These are phyloP conservation scores for Sebastes nivosus DNA, from an alignment of 2,797 vertebrate species.

Conservation along the genomic window DNA sequence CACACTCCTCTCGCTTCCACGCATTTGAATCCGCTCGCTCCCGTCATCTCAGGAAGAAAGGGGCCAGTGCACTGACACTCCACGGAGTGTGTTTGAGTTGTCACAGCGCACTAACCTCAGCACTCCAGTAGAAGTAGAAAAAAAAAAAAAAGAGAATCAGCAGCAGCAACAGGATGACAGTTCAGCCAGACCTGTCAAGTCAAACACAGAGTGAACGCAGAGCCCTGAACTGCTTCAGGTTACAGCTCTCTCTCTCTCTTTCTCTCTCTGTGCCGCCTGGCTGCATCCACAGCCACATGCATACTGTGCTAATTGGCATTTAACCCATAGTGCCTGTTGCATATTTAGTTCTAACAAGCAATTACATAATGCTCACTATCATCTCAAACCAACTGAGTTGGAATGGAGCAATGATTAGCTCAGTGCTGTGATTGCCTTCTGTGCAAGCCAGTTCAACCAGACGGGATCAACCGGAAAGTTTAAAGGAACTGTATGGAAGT, in stretches of 20 bases:
- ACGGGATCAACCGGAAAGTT: slow-evolving; percentile 1
- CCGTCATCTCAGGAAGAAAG: slow-evolving; percentile 13
- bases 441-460: background rate
- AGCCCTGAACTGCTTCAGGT: slow-evolving; percentile 30
- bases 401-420: slow-evolving; percentile 26
- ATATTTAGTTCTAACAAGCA: slow-evolving; percentile 50
- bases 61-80: slow-evolving; percentile 41
- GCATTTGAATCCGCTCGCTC: slow-evolving; percentile 1
- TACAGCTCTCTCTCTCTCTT: background rate
- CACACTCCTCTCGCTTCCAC: slow-evolving; percentile 10
- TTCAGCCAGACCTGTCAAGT: slow-evolving; percentile 47
- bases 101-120: slow-evolving; percentile 49
- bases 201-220: slow-evolving; percentile 41
- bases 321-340: slow-evolving; percentile 46
- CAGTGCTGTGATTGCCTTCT: background rate
- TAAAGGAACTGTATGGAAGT: no score
- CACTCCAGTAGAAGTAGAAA: background rate
- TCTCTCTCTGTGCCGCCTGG: background rate
- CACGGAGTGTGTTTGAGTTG: slow-evolving; percentile 45
- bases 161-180: slow-evolving; percentile 39
- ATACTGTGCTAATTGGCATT: slow-evolving; percentile 49
- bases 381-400: slow-evolving; percentile 34
- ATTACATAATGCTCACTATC: slow-evolving; percentile 51
- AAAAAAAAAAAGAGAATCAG: slow-evolving; percentile 1
- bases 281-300: slow-evolving; percentile 9